Evolutionary conservation across 2,797 vertebrate species (phyloP), one percentile per base, ranked within the genome.

Genomic region (Avahi laniger): DNA sequence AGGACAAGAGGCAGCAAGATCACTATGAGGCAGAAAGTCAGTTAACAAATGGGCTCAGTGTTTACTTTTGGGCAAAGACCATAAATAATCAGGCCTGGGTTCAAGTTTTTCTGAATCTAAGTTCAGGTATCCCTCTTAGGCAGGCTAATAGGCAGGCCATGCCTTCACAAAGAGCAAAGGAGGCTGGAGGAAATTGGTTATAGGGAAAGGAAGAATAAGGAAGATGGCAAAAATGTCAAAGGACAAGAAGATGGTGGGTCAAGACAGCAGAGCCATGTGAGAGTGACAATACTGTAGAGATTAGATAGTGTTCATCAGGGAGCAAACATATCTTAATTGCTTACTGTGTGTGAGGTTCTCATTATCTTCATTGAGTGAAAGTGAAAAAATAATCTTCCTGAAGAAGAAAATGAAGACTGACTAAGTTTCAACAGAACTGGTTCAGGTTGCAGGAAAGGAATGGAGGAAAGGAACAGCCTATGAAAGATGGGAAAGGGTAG

Each of bases 341-440:
- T 52, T 76, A 46, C 24, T 41, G 28, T 67, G 15, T 57, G 41
- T 30, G 5, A 70, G 18, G 43, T 48, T 50, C 46, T 65, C 30
- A 30, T 63, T 94, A 30, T 78, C 30, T 85, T 82, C 43, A 28
- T 76, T 61, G 17, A 4, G 6, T 24, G 43, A 92, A 3, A 61
- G 22, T 69, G 70, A 87, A 89, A 63, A 54, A 76, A 76, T 1
- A 50, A 6, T 46, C 24, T 79, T 81, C 12, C n/a, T 72, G 46
- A 63, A 50, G 82, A 94, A 96, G 63, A 94, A 94, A 80, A 79
- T n/a, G 26, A 20, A 30, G 72, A 87, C 7, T 33, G 46, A 73
- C 28, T 33, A 70, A 15, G 8, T 76, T 93, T 79, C 50, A 70
- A 0, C 22, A 78, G 54, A 91, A 65, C 59, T 54, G 13, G 11